Percentiles rank a stretch among this genome's conserved stretches.
Evolutionary conservation across 2,797 vertebrate species (phyloP).

Genomic region (Argentina silus): DNA sequence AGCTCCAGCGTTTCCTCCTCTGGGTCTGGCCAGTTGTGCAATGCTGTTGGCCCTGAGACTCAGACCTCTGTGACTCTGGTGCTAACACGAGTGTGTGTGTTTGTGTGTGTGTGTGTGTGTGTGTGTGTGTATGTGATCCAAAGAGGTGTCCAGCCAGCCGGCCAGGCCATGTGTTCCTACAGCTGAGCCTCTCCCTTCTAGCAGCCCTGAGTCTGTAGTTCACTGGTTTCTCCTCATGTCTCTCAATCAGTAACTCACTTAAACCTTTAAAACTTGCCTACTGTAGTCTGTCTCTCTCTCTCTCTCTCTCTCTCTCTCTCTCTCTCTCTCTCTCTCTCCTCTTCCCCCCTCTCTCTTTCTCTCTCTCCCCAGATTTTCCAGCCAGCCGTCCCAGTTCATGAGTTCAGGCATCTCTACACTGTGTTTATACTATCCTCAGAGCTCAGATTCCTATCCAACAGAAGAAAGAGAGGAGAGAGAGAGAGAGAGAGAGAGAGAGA

Average conservation of each 20-base stretch:
- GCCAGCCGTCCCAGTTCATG: neutral
- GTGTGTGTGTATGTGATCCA: too few relatives aligned
- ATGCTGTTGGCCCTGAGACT: neutral
- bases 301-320: too few relatives aligned
- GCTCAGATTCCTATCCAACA: conserved; percentile 1
- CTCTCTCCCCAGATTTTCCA: neutral
- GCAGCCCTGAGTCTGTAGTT: too few relatives aligned
- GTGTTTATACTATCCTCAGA: neutral
- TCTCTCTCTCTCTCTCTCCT: neutral
- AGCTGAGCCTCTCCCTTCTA: too few relatives aligned
- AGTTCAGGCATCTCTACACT: neutral
- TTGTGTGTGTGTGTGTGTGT: too few relatives aligned
- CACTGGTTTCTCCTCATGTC: too few relatives aligned
- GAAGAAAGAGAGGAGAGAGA: neutral
- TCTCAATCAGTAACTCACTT: too few relatives aligned
- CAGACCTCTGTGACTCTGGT: too few relatives aligned
- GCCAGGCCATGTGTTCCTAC: too few relatives aligned
- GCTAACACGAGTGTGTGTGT: too few relatives aligned
- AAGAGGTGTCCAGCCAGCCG: too few relatives aligned
- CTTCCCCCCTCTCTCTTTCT: neutral
- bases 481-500: neutral
- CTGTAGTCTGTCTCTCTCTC: neutral
- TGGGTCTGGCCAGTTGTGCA: conserved; percentile 13
- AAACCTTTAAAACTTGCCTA: too few relatives aligned
- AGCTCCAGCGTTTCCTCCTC: conserved; percentile 13